Base-by-base conservation (phyloP, 2,888 invertebrate genomes). In the Leptura quadrifasciata region DNA sequence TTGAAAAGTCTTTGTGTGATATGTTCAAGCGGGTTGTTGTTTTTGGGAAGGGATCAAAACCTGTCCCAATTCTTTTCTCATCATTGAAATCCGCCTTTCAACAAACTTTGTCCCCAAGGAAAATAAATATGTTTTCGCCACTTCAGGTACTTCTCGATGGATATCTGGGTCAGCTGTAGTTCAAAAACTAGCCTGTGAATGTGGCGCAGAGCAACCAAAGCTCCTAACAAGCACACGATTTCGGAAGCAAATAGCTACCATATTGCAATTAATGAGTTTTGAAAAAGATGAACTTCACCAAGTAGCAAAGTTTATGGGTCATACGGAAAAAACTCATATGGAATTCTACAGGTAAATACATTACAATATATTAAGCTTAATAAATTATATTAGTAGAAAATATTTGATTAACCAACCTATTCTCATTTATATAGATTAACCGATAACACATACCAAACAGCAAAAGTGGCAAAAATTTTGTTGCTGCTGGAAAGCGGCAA, bases 1-100 rank as follows among this genome's bases (percentile, higher is more conserved):
- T 76, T 6, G 75, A 74, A 74, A 76, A 71, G 74, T 47, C 24
- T 1, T 15, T 39, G 10, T 39, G 47, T 10, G 15, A 15, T 2
- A 15, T 15, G 10, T 69, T 69, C 15, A 69, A 65, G 24, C 65
- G 65, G 3, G 65, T 65, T 6, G 65, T 65, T 12, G 47, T 65
- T 21, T 65, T 65, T 65, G 65, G 65, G 47, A 65, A 65, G 3
- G 65, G 65, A 5, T 12, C 15, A 4, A 64, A 64, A 10, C 47
- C 65, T 15, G 60, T 60, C 2, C 60, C 60, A 17, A 61, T 61
- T 27, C 8, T 61, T 0, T 61, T 61, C n/a, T 31, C 27, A 24
- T 61, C 10, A 61, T 61, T 27, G n/a, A 27, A 24, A 61, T 31
- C 6, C 31, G 60, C 2, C 10, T 17, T 3, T 31, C 10, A 31